Percentiles rank a stretch among this genome's conserved stretches.
These are phyloP conservation scores for Caenorhabditis sp. DNA, from an alignment of 2,888 invertebrate species.

Conservation along the genomic window DNA sequence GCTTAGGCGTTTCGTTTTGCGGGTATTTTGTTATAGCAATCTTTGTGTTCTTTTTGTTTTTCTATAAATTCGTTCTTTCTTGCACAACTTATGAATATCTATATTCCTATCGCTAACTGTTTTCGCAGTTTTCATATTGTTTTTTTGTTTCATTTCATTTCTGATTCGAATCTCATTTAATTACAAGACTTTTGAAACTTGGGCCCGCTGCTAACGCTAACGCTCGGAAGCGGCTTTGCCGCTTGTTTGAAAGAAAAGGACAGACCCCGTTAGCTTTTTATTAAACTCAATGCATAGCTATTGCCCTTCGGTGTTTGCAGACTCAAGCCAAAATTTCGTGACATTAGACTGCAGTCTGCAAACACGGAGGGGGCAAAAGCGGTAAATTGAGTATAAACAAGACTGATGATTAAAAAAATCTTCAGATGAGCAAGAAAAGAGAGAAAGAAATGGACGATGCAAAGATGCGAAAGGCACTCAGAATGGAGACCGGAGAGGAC, in stretches of 20 bases:
- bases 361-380: too few species aligned
- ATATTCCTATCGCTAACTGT: background rate
- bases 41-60: conserved; percentile 18
- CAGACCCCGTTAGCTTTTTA: too few species aligned
- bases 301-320: too few species aligned
- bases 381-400: too few species aligned
- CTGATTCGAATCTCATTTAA: background rate
- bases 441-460: background rate
- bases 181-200: background rate
- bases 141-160: background rate
- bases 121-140: background rate
- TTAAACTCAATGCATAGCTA: too few species aligned
- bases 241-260: too few species aligned
- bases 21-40: conserved; percentile 17
- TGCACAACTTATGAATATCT: background rate
- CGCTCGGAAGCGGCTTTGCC: too few species aligned
- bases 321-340: too few species aligned
- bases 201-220: too few species aligned
- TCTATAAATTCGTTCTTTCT: background rate
- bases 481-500: background rate
- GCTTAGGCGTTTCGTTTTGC: conserved; percentile 12
- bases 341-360: too few species aligned
- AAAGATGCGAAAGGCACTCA: background rate
- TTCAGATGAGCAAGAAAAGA: background rate
- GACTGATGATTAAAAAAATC: too few species aligned